Evolutionary conservation across 2,888 invertebrate genomes (phyloP).

Genomic region (Drosophila rellima): DNA sequence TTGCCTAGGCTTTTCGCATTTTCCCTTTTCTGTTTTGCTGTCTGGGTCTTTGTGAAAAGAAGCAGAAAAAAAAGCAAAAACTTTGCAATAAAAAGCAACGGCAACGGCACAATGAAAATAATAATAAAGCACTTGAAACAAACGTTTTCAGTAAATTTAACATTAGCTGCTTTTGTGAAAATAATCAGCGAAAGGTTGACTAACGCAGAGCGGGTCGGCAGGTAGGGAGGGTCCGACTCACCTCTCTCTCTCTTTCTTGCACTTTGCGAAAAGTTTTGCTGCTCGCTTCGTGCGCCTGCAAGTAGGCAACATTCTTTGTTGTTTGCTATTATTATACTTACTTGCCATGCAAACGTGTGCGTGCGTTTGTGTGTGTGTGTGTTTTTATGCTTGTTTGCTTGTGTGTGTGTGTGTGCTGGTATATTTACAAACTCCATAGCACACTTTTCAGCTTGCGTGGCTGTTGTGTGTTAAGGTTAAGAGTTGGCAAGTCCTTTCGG

Average conservation of each 20-base stretch:
- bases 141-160: constrained; percentile 82
- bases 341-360: constrained; percentile 51
- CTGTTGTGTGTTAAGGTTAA: constrained; percentile 77
- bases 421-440: constrained; percentile 73
- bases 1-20: background rate
- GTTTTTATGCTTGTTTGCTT: constrained; percentile 9
- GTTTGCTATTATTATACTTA: constrained; percentile 62
- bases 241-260: background rate
- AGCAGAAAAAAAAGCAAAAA: constrained; percentile 16
- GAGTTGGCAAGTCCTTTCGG: constrained; percentile 65
- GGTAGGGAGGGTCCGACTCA: background rate
- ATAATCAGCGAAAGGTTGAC: constrained; percentile 67
- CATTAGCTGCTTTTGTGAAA: constrained; percentile 79
- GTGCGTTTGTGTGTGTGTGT: constrained; percentile 13
- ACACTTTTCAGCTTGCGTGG: constrained; percentile 77
- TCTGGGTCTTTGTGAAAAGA: constrained; percentile 49
- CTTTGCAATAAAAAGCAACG: constrained; percentile 58
- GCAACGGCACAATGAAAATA: constrained; percentile 65
- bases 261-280: constrained; percentile 56
- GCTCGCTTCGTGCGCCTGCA: constrained; percentile 65
- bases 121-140: constrained; percentile 82
- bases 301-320: constrained; percentile 75
- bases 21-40: constrained; percentile 40
- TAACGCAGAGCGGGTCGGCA: constrained; percentile 13
- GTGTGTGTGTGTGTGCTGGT: constrained; percentile 29